A percentile compares a stretch with the other conserved stretches of the same genome.
Evolutionary conservation across 2,113 vertebrate genomes (phyloP).

Genomic region (Thryonomys swinderianus): DNA sequence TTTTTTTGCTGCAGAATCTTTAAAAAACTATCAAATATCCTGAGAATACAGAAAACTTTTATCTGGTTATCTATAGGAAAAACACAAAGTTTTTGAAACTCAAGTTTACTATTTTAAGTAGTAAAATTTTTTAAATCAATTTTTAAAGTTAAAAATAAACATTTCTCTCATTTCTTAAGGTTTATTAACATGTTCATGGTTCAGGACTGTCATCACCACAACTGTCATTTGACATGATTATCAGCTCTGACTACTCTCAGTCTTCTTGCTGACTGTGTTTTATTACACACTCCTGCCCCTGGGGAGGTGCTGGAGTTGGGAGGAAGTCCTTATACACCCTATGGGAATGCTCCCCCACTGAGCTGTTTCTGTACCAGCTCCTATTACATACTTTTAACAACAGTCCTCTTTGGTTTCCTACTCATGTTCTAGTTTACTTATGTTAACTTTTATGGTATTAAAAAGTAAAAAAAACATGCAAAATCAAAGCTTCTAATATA

Average conservation of each 20-base stretch:
- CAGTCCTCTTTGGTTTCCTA: background rate
- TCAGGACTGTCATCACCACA: accelerated
- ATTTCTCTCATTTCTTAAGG: no score
- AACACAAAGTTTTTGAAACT: background rate
- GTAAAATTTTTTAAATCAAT: background rate
- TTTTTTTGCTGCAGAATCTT: background rate
- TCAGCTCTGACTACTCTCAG: accelerated
- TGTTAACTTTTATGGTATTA: accelerated
- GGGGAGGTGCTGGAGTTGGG: background rate
- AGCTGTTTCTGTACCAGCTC: no score
- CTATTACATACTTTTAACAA: background rate
- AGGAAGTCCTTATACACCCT: background rate
- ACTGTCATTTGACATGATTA: accelerated
- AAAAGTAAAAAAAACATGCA: accelerated
- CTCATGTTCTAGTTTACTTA: background rate
- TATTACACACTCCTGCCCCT: no score
- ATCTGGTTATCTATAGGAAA: background rate
- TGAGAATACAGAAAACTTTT: background rate
- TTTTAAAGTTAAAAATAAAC: background rate
- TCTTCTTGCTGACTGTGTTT: accelerated
- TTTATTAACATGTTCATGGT: accelerated
- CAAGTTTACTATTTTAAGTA: background rate
- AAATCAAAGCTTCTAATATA: accelerated
- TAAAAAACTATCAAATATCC: background rate
- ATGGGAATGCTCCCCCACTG: background rate